Base-by-base conservation (phyloP, 2,113 vertebrate species). In the Cryptomyrus ogoouensis region DNA sequence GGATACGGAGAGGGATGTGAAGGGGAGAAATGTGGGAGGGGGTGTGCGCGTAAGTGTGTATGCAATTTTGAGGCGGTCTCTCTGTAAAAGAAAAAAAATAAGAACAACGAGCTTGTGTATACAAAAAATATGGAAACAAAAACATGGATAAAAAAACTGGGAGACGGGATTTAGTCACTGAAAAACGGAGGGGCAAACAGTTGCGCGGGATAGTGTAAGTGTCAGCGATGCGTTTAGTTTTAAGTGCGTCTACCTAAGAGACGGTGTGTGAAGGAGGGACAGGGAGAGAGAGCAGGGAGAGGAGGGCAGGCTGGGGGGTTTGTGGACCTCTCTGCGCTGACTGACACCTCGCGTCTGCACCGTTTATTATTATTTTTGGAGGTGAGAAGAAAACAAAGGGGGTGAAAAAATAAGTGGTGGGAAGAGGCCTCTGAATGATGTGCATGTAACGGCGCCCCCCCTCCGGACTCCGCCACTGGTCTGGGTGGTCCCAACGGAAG, bases 311-410 rank as follows among this genome's bases (percentile, higher is more conserved):
- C 52, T 24, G 42, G 89, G 89, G 89, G 77, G 46, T 62, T 84
- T 62, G 58, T 58, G 80, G 80, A 89, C 80, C 89, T 85, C 80
- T 47, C 89, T 24, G 89, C 52, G 58, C 80, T 27, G 77, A 47
- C 17, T 58, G 80, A 85, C 74, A 58, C 74, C 89, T 31, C 52
- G 89, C 56, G 58, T 89, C 42, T 85, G 89, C 52, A 84, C 52
- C 77, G 24, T 42, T 77, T 42, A 58, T 83, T 80, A 42, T 42
- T 80, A 39, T 89, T 89, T 89, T 62, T 83, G 80, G 89, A 62
- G 89, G 89, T 58, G 89, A 89, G 80, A 77, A 62, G 39, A 84
- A 89, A 89, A 85, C 89, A 89, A 89, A 89, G 84, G 80, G 44
- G 35, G 35, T 80, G 35, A 42, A 39, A 80, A 83, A 89, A 74